phyloP scores from a whole-genome alignment of 2,113 vertebrate genomes.

The Carollia perspicillata region DNA sequence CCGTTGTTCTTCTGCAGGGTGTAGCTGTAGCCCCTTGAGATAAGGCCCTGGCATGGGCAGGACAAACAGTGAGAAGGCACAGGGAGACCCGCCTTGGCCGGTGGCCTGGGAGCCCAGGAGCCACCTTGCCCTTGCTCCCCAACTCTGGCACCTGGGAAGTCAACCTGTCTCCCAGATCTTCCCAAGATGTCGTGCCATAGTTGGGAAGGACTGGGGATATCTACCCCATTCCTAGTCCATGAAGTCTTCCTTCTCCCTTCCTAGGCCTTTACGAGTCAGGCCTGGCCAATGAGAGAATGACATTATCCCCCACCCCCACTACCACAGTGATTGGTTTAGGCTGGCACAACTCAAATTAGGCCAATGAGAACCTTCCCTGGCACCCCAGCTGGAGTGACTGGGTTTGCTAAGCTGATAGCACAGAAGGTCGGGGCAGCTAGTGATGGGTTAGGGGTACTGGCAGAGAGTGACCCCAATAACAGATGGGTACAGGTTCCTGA shows the following conservation, averaged over 20 bases:
- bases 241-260: background rate
- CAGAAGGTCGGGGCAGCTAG: background rate
- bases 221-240: background rate
- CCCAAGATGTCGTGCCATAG: background rate
- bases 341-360: background rate
- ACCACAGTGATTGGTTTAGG: background rate
- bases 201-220: background rate
- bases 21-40: slow-evolving; percentile 89
- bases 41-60: slow-evolving; percentile 83
- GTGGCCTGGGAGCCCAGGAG: background rate
- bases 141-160: background rate
- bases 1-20: slow-evolving; percentile 89
- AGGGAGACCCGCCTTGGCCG: background rate
- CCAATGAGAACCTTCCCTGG: background rate
- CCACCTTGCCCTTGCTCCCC: background rate
- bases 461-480: background rate
- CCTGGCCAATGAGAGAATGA: background rate
- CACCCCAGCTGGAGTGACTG: background rate
- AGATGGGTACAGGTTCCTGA: background rate
- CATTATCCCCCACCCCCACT: background rate
- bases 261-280: background rate
- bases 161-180: background rate
- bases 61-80: background rate
- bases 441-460: background rate
- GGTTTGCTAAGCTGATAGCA: background rate